phyloP scores from a whole-genome alignment of 1,140 invertebrate genomes.

The Zaprionus vittiger region DNA sequence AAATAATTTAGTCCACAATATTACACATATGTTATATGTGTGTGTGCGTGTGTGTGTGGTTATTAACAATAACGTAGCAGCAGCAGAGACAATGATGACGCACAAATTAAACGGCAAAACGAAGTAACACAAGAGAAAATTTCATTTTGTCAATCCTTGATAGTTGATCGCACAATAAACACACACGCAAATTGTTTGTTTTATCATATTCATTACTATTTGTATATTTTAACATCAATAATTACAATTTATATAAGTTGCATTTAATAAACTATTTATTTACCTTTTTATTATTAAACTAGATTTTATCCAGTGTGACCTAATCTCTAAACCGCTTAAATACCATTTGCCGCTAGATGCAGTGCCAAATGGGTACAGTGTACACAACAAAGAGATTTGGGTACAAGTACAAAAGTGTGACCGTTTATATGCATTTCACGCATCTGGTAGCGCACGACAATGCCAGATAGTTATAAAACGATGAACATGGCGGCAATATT shows the following conservation, averaged over 20 bases:
- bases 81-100: constrained; percentile 60
- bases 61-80: constrained; percentile 30
- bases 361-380: not conserved
- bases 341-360: not conserved
- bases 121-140: constrained; percentile 38
- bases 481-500: constrained; percentile 2
- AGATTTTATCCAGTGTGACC: constrained; percentile 16
- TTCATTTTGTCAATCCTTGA: not conserved
- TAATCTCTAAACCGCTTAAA: not conserved
- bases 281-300: constrained; percentile 46
- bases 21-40: constrained; percentile 41
- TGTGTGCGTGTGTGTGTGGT: constrained; percentile 22
- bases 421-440: not conserved
- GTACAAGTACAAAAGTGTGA: not conserved
- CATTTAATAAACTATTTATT: constrained; percentile 32
- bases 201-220: not conserved
- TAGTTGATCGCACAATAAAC: constrained; percentile 6
- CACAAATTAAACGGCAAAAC: constrained; percentile 64
- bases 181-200: not conserved
- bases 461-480: constrained; percentile 1
- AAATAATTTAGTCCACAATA: constrained; percentile 57
- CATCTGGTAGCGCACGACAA: constrained; percentile 1
- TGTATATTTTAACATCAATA: not conserved
- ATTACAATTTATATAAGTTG: not conserved
- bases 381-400: not conserved